Evolutionary conservation across 1,140 invertebrate genomes (phyloP).

Genomic region (Condylostylus longicornis): DNA sequence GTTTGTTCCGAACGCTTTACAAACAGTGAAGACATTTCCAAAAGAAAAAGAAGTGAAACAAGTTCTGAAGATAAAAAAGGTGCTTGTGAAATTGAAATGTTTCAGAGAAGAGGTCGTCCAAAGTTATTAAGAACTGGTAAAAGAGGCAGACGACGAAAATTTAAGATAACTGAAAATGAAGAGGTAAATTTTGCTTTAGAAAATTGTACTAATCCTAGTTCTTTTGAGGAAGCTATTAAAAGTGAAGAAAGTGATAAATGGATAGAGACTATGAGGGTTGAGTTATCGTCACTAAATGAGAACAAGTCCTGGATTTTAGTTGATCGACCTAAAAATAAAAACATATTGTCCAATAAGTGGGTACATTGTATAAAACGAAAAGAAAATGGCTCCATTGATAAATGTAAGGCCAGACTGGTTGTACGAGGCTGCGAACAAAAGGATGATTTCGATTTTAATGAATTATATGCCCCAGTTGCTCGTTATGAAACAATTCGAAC

Average conservation of each 20-base stretch:
- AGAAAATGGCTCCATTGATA: slow-evolving; percentile 6
- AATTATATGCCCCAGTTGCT: slow-evolving; percentile 26
- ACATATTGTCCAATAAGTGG: slow-evolving; percentile 10
- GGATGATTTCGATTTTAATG: slow-evolving; percentile 26
- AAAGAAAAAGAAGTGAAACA: too few species aligned
- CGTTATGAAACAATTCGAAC: slow-evolving; percentile 22
- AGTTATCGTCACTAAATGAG: slow-evolving; percentile 15
- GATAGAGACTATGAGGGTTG: slow-evolving; percentile 16
- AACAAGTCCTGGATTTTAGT: slow-evolving; percentile 17
- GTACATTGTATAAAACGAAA: slow-evolving; percentile 12
- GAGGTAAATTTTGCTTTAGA: too few species aligned
- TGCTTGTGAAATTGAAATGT: too few species aligned
- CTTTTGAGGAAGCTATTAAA: neutral
- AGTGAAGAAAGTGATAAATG: slow-evolving; percentile 9
- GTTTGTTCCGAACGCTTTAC: too few species aligned
- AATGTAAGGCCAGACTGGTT: slow-evolving; percentile 30
- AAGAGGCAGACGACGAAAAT: too few species aligned
- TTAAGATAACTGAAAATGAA: too few species aligned
- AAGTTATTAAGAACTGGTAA: too few species aligned
- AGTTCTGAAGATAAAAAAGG: too few species aligned
- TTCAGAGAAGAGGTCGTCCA: too few species aligned
- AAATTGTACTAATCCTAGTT: slow-evolving; percentile 1
- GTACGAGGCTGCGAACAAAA: slow-evolving; percentile 28
- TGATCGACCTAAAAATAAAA: neutral
- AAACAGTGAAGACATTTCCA: too few species aligned